Conservation (phyloP, 2,888 invertebrate genomes). For the Nezara viridula region DNA sequence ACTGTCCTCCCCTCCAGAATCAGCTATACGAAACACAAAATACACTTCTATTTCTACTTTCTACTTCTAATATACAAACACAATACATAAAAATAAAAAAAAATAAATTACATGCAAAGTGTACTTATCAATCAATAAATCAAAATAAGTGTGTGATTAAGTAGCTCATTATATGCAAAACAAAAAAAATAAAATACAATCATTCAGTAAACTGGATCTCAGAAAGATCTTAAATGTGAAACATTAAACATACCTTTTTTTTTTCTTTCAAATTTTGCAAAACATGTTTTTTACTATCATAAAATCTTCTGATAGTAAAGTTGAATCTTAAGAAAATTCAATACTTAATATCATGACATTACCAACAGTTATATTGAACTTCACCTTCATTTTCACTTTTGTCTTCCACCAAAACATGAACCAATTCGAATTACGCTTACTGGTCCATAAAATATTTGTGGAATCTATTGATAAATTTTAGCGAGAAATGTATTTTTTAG, state of each 20-base stretch:
- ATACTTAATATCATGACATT: no score
- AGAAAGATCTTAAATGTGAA: no score
- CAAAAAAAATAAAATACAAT: background rate
- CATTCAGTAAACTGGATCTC: background rate
- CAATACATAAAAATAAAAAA: conserved; percentile 44
- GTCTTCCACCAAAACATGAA: no score
- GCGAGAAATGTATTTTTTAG: no score
- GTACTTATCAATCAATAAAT: conserved; percentile 39
- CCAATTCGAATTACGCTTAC: no score
- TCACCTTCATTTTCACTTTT: no score
- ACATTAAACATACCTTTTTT: background rate
- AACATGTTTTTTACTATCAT: no score
- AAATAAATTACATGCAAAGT: background rate
- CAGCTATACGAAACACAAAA: conserved; percentile 61
- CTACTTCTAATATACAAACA: conserved; percentile 58
- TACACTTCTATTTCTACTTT: conserved; percentile 55
- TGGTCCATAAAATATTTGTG: no score
- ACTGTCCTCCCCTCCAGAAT: conserved; percentile 63
- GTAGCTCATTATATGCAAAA: background rate
- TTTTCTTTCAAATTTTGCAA: background rate
- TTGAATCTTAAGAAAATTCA: no score
- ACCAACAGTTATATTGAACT: no score
- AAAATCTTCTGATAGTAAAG: no score
- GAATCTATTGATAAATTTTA: no score
- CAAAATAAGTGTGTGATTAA: conserved; percentile 19